phyloP scores from a whole-genome alignment of 2,113 vertebrate species.

The Ochotona curzoniae region DNA sequence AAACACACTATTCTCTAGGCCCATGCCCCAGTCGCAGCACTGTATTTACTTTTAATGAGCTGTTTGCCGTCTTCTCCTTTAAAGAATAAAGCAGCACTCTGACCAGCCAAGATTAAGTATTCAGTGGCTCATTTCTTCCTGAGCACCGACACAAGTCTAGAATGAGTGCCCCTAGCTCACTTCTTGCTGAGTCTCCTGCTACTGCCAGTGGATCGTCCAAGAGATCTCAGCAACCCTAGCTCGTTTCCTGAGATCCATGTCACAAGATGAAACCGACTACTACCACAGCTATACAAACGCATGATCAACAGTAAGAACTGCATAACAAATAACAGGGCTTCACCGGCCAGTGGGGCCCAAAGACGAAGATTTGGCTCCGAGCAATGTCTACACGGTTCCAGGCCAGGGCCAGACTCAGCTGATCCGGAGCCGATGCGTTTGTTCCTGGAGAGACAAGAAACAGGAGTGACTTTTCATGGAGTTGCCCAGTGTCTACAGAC shows the following conservation, averaged over 20 bases:
- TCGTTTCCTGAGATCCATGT: neutral
- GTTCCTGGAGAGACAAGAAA: conserved; percentile 89
- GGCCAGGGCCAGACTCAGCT: conserved; percentile 97
- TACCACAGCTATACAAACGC: neutral
- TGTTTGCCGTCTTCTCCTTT: conserved; percentile 3
- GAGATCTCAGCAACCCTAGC: neutral
- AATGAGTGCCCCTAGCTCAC: neutral
- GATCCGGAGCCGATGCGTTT: conserved; percentile 96
- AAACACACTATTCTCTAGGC: neutral
- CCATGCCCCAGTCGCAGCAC: neutral
- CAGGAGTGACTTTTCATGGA: neutral
- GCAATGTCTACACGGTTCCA: conserved; percentile 99
- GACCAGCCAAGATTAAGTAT: neutral
- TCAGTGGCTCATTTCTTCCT: neutral
- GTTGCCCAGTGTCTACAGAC: rapidly evolving
- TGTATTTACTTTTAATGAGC: neutral
- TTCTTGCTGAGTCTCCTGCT: neutral
- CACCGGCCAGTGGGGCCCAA: conserved; percentile 97
- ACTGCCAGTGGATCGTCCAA: neutral
- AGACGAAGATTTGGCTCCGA: conserved; percentile 98
- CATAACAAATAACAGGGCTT: conserved; percentile 72
- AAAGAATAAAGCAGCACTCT: neutral
- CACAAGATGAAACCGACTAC: neutral
- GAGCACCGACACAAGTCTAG: neutral
- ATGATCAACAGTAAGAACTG: neutral